Conservation (phyloP, 2,888 invertebrate species). For the Sesia apiformis region DNA sequence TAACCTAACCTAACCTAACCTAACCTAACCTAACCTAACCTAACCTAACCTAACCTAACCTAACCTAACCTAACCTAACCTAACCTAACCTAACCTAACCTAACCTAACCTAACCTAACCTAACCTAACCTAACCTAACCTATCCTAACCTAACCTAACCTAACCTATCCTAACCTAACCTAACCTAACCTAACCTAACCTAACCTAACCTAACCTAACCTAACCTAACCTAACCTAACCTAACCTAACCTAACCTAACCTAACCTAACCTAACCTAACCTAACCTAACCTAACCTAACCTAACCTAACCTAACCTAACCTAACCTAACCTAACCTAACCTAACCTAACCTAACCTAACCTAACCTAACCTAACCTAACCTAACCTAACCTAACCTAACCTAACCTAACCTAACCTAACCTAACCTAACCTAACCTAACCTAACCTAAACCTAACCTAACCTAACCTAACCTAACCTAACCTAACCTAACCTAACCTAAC, state of each 20-base stretch:
- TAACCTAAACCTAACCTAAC: slow-evolving; percentile 10
- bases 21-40: slow-evolving; percentile 2
- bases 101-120: slow-evolving; percentile 2
- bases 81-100: slow-evolving; percentile 2
- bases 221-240: slow-evolving; percentile 4
- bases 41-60: slow-evolving; percentile 2
- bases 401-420: slow-evolving; percentile 10
- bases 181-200: slow-evolving; percentile 6
- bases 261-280: slow-evolving; percentile 7
- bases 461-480: slow-evolving; percentile 8
- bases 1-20: slow-evolving; percentile 2
- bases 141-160: slow-evolving; percentile 7
- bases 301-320: slow-evolving; percentile 11
- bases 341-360: slow-evolving; percentile 6
- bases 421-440: slow-evolving; percentile 7
- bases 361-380: slow-evolving; percentile 6
- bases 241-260: slow-evolving; percentile 13
- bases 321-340: slow-evolving; percentile 8
- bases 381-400: slow-evolving; percentile 8
- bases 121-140: slow-evolving; percentile 2
- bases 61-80: slow-evolving; percentile 2
- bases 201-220: slow-evolving; percentile 7
- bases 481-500: slow-evolving; percentile 7
- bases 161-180: slow-evolving; percentile 12
- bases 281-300: slow-evolving; percentile 6